phyloP scores from a whole-genome alignment of 1,140 invertebrate species.

The Chymomyza costata region DNA sequence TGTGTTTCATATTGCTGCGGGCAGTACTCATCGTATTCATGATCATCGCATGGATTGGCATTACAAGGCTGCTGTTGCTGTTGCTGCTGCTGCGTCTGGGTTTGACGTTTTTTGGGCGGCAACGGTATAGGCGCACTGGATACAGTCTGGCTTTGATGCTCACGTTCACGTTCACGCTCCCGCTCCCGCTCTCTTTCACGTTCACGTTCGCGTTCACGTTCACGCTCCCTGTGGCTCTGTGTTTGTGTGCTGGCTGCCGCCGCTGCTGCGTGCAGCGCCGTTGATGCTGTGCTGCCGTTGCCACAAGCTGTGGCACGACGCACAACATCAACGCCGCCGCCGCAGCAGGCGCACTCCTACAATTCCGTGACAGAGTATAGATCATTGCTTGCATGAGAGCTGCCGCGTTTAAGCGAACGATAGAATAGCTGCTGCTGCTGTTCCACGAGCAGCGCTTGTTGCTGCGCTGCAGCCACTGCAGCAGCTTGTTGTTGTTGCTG shows the following conservation, averaged over 20 bases:
- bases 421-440: slow-evolving; percentile 65
- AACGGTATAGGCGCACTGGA: slow-evolving; percentile 51
- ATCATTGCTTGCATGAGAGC: slow-evolving; percentile 55
- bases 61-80: slow-evolving; percentile 41
- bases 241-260: slow-evolving; percentile 47
- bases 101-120: slow-evolving; percentile 68
- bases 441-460: slow-evolving; percentile 20
- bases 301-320: slow-evolving; percentile 41
- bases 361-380: slow-evolving; percentile 72
- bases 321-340: slow-evolving; percentile 74
- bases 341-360: slow-evolving; percentile 75
- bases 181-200: too few species aligned
- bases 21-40: slow-evolving; percentile 69
- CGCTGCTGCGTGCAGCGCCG: slow-evolving; percentile 58
- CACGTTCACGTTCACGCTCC: background rate
- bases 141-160: slow-evolving; percentile 10
- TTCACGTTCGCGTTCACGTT: background rate
- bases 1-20: slow-evolving; percentile 56
- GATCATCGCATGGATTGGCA: slow-evolving; percentile 65
- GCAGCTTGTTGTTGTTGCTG: slow-evolving; percentile 32
- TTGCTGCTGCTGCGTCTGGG: slow-evolving; percentile 35
- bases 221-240: slow-evolving; percentile 17
- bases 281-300: slow-evolving; percentile 47
- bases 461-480: slow-evolving; percentile 38
- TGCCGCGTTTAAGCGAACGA: slow-evolving; percentile 64